phyloP scores from a whole-genome alignment of 2,797 vertebrate genomes.

The Rachycentron canadum region DNA sequence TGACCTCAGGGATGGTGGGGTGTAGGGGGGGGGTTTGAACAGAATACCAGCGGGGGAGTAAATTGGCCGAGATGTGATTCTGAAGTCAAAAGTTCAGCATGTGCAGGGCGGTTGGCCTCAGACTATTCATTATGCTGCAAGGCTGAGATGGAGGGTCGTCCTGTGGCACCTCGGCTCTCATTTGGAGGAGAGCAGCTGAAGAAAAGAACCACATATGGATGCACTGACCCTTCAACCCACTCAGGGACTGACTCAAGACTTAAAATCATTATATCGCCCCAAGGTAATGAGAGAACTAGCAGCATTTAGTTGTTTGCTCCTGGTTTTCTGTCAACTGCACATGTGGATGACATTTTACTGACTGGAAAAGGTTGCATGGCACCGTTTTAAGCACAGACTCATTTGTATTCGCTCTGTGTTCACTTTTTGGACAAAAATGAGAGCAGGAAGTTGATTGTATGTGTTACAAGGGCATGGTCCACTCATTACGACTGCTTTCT shows the following conservation, averaged over 20 bases:
- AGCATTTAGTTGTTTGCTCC: conserved; percentile 48
- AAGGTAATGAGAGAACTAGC: conserved; percentile 60
- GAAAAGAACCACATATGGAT: conserved; percentile 65
- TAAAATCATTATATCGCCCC: conserved; percentile 59
- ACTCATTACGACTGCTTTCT: conserved; percentile 41
- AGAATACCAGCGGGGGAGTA: conserved; percentile 52
- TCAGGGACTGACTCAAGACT: conserved; percentile 47
- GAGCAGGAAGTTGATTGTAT: conserved; percentile 45
- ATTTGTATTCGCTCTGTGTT: conserved; percentile 69
- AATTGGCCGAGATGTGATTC: conserved; percentile 69
- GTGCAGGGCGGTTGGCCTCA: conserved; percentile 55
- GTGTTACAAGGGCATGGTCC: conserved; percentile 46
- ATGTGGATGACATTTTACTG: conserved; percentile 74
- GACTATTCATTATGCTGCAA: conserved; percentile 67
- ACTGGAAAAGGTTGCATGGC: conserved; percentile 49
- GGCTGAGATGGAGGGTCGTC: conserved; percentile 67
- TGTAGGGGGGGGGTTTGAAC: background rate
- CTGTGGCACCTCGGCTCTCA: conserved; percentile 62
- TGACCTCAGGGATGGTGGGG: conserved; percentile 49
- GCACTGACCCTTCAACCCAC: conserved; percentile 67
- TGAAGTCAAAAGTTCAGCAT: conserved; percentile 71
- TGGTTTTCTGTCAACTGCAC: conserved; percentile 61
- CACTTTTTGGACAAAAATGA: conserved; percentile 36
- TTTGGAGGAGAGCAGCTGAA: conserved; percentile 60
- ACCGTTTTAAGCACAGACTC: conserved; percentile 49